phyloP scores from a whole-genome alignment of 1,140 invertebrate genomes.

The Leptinotarsa texana region DNA sequence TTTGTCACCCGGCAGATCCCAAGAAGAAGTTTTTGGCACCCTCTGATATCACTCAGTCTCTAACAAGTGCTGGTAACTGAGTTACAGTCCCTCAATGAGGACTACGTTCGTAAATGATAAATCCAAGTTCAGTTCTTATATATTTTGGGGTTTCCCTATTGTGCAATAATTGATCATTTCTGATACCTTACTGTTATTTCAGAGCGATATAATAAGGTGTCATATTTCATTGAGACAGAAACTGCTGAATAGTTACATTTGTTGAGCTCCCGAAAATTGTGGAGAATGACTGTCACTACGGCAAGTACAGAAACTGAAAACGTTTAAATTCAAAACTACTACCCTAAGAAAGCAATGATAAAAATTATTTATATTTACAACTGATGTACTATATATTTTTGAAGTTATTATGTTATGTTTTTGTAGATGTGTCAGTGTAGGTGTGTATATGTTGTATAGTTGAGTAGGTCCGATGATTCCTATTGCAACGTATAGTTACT shows the following conservation, averaged over 20 bases:
- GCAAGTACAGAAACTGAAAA: conserved; percentile 14
- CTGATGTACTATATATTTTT: conserved; percentile 42
- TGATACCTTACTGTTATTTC: not conserved
- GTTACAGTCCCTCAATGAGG: too few relatives aligned
- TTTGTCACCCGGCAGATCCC: conserved; percentile 59
- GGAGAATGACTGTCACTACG: not conserved
- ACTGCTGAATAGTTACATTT: not conserved
- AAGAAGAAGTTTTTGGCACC: conserved; percentile 59
- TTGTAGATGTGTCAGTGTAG: conserved; percentile 51
- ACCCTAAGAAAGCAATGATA: conserved; percentile 32
- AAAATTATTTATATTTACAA: conserved; percentile 50
- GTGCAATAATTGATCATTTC: conserved; percentile 9
- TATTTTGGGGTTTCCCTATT: conserved; percentile 4
- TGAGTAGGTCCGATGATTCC: conserved; percentile 55
- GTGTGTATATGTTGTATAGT: conserved; percentile 53
- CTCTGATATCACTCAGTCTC: conserved; percentile 57
- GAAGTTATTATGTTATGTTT: conserved; percentile 33
- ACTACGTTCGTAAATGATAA: too few relatives aligned
- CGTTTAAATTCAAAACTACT: not conserved
- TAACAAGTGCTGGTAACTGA: conserved; percentile 62
- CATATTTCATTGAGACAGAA: not conserved
- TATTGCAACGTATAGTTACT: conserved; percentile 58
- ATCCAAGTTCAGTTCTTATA: not conserved
- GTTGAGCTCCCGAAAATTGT: not conserved
- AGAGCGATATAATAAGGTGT: not conserved